Evolutionary conservation across 2,888 invertebrate species (phyloP).

Genomic region (Pocota personata): DNA sequence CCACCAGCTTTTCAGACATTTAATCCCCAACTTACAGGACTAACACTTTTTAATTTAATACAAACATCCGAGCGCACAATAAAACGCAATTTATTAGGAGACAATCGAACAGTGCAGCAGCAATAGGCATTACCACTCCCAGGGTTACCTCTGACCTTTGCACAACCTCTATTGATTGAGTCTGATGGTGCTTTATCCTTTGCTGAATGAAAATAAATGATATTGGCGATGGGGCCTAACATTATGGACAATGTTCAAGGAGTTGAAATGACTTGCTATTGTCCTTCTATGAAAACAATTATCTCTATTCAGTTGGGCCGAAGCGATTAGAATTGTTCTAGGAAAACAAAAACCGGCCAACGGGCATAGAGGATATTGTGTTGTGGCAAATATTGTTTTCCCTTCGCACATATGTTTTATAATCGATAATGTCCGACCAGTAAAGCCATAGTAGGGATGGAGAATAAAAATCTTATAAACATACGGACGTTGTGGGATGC

Average conservation of each 20-base stretch:
- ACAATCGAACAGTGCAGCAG: not conserved
- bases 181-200: not conserved
- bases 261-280: conserved; percentile 19
- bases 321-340: not conserved
- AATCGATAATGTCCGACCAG: conserved; percentile 10
- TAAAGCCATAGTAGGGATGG: not conserved
- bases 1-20: conserved; percentile 21
- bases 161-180: conserved; percentile 38
- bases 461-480: not conserved
- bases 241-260: conserved; percentile 8
- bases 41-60: conserved; percentile 10
- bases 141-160: conserved; percentile 25
- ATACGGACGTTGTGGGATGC: not conserved
- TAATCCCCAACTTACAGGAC: conserved; percentile 1
- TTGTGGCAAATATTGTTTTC: not conserved
- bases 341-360: not conserved
- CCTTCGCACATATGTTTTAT: conserved; percentile 13
- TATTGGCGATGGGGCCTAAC: conserved; percentile 37
- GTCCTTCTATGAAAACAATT: not conserved
- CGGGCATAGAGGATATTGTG: not conserved
- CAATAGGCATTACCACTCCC: conserved; percentile 14
- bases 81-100: conserved; percentile 20
- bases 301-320: not conserved
- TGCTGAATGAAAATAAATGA: conserved; percentile 45
- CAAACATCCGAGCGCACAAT: not conserved